Evolutionary conservation across 2,113 vertebrate genomes (phyloP).

Genomic region (Phalacrocorax aristotelis): DNA sequence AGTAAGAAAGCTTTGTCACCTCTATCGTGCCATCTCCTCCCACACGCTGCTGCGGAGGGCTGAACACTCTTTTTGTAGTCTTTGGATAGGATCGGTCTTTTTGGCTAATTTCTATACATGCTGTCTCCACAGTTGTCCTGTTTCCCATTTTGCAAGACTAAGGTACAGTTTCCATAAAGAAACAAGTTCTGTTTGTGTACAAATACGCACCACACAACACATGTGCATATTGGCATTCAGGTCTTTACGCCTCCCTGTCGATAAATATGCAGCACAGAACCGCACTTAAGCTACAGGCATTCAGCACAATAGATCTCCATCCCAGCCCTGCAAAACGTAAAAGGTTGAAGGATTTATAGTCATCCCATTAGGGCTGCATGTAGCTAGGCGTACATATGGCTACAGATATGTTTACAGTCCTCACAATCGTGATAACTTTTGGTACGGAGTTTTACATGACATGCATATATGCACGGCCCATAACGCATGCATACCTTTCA

Average conservation of each 20-base stretch:
- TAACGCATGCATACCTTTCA: neutral
- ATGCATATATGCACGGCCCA: no score
- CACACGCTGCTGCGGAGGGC: neutral
- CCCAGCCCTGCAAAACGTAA: neutral
- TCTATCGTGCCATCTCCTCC: neutral
- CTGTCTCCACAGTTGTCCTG: neutral
- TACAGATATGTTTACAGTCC: neutral
- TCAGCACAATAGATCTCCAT: neutral
- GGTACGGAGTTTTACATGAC: neutral
- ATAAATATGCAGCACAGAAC: neutral
- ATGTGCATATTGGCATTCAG: neutral
- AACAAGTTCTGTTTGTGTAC: neutral
- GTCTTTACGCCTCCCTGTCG: accelerated
- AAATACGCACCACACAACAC: neutral
- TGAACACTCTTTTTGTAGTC: neutral
- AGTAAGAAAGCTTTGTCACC: neutral
- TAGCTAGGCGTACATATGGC: accelerated
- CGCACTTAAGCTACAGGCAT: neutral
- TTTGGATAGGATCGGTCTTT: neutral
- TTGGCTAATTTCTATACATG: neutral
- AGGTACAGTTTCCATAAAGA: neutral
- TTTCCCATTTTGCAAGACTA: neutral
- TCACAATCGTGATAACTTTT: neutral
- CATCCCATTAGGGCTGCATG: neutral
- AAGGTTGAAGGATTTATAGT: neutral